Evolutionary conservation across 1,140 invertebrate genomes (phyloP).

Genomic region (Drosophila gunungcola): DNA sequence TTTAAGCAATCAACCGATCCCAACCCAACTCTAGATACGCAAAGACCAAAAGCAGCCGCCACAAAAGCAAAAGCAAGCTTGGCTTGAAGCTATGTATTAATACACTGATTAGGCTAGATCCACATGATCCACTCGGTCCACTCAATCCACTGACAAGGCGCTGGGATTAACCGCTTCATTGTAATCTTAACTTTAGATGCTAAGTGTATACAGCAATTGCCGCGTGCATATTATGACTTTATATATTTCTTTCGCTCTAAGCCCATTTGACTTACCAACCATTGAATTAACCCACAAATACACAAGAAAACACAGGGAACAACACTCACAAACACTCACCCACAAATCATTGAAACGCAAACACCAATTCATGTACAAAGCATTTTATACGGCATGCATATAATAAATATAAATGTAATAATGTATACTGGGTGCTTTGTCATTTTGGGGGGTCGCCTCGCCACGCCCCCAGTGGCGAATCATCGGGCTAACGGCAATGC

Average conservation of each 20-base stretch:
- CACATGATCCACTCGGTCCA: slow-evolving; percentile 6
- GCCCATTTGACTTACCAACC: slow-evolving; percentile 41
- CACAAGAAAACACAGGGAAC: slow-evolving; percentile 14
- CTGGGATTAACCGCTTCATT: slow-evolving; percentile 25
- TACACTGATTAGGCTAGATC: slow-evolving; percentile 33
- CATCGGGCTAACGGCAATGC: slow-evolving; percentile 31
- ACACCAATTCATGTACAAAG: slow-evolving; percentile 56
- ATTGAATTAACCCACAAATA: slow-evolving; percentile 13
- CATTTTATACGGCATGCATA: slow-evolving; percentile 47
- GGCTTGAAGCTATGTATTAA: slow-evolving; percentile 58
- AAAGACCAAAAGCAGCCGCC: slow-evolving; percentile 38
- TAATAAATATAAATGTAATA: slow-evolving; percentile 57
- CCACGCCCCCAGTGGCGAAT: slow-evolving; percentile 52
- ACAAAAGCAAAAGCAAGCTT: slow-evolving; percentile 36
- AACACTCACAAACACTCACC: slow-evolving; percentile 35
- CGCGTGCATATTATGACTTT: slow-evolving; percentile 48
- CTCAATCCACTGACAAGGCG: slow-evolving; percentile 30
- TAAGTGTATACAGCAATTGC: slow-evolving; percentile 38
- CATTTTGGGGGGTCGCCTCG: slow-evolving; percentile 16
- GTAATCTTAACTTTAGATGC: slow-evolving; percentile 30
- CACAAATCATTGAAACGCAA: slow-evolving; percentile 27
- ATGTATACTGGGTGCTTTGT: slow-evolving; percentile 54
- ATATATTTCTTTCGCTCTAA: slow-evolving; percentile 11
- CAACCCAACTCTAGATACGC: slow-evolving; percentile 20
- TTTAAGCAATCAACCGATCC: slow-evolving; percentile 54